phyloP scores from a whole-genome alignment of 2,797 vertebrate genomes.

The Notolepis coatsorum region DNA sequence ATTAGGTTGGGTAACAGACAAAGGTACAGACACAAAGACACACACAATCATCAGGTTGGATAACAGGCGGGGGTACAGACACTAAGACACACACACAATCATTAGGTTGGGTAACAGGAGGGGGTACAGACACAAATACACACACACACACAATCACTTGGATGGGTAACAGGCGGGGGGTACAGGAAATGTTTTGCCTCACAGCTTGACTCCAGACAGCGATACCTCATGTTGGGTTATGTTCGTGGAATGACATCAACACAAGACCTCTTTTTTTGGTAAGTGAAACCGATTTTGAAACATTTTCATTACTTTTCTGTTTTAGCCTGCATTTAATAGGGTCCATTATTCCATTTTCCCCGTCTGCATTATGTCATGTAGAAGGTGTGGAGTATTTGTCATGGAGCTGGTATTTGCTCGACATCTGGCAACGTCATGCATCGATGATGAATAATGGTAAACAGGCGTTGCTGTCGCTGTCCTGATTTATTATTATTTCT shows the following conservation, averaged over 20 bases:
- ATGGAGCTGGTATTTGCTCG: slow-evolving; percentile 21
- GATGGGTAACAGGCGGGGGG: not conserved
- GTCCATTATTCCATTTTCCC: not conserved
- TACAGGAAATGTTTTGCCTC: too few relatives aligned
- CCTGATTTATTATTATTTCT: too few relatives aligned
- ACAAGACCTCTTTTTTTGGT: not conserved
- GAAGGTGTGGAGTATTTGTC: not conserved
- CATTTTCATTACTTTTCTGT: not conserved
- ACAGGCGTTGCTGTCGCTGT: too few relatives aligned
- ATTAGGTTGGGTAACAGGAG: slow-evolving; percentile 45
- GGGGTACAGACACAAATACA: slow-evolving; percentile 6
- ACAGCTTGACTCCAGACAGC: too few relatives aligned
- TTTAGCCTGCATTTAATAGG: slow-evolving; percentile 2
- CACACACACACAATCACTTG: not conserved
- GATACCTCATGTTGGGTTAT: not conserved
- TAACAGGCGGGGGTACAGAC: slow-evolving; percentile 16
- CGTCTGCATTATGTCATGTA: slow-evolving; percentile 6
- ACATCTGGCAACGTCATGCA: not conserved
- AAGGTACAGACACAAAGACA: slow-evolving; percentile 7
- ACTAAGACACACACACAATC: slow-evolving; percentile 35
- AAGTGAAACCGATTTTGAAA: slow-evolving; percentile 1
- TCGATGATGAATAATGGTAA: too few relatives aligned
- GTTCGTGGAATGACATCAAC: not conserved
- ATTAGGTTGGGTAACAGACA: slow-evolving; percentile 45
- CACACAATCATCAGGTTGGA: not conserved